Evolutionary conservation across 2,113 vertebrate genomes (phyloP), one percentile per base, ranked within the genome.

Genomic region (Ammodytes dubius): DNA sequence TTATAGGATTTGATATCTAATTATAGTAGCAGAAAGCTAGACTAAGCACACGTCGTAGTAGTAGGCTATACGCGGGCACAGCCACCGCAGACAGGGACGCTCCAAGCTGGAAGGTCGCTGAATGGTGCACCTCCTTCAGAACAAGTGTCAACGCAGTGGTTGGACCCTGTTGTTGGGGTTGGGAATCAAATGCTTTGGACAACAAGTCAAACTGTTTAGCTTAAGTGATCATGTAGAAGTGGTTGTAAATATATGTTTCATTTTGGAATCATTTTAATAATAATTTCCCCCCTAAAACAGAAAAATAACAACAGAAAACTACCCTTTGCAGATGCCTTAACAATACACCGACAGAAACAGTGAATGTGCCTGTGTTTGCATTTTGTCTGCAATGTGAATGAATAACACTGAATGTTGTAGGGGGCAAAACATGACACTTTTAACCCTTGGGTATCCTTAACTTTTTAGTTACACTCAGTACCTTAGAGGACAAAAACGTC

Each of bases 1-100:
- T 92, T 89, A 93, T 70, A 69, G 85, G 87, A 84, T 65, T 27
- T 27, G 27, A 88, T 74, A 65, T 86, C 92, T 91, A 91, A 87
- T 87, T 91, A 88, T 92, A 92, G 85, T 69, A 58, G 49, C 19
- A 0, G 54, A 60, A 54, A 83, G 83, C 67, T 45, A 45, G 63
- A 61, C 74, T 81, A 68, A 88, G 89, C 84, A 27, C 27, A 27
- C 27, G 27, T 27, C 27, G 27, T 27, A 74, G 75, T 61, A 37
- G 86, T 69, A 9, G 83, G 81, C 74, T 72, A 59, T 68, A 46
- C 39, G 54, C 11, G 15, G 19, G 43, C 57, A 68, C 35, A 43
- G 35, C 11, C 43, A 12, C 7, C 17, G 39, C 10, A 37, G 82
- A 58, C 56, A 27, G 35, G n/a, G 35, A 52, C 88, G 40, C 9